Conservation (phyloP, 1,140 invertebrate genomes). For the Drosophila virilis region DNA sequence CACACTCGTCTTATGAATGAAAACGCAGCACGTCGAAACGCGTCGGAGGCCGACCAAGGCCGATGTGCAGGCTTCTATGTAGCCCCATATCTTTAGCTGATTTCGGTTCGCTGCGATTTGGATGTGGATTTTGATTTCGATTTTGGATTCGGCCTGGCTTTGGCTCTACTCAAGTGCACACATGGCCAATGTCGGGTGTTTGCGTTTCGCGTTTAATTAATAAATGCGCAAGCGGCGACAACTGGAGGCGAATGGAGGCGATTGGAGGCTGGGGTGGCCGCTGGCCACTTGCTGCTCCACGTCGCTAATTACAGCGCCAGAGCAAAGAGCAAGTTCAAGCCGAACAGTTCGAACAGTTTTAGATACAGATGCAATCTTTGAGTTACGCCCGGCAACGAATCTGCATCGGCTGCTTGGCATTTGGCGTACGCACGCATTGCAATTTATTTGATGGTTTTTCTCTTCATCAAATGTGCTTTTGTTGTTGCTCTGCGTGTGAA, state of each 20-base stretch:
- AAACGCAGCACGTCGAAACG: constrained; percentile 34
- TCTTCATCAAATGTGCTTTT: constrained; percentile 34
- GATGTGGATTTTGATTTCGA: constrained; percentile 47
- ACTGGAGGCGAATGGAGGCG: constrained; percentile 13
- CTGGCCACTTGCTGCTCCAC: constrained; percentile 42
- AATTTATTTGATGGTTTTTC: constrained; percentile 36
- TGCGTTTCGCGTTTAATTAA: constrained; percentile 73
- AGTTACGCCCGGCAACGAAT: constrained; percentile 10
- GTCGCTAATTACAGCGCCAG: constrained; percentile 63
- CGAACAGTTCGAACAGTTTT: constrained; percentile 1
- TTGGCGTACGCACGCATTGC: constrained; percentile 52
- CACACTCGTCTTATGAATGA: constrained; percentile 17
- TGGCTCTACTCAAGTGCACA: constrained; percentile 21
- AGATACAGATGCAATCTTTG: constrained; percentile 14
- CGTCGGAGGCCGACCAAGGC: constrained; percentile 54
- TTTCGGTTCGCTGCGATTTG: constrained; percentile 33
- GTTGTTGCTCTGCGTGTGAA: constrained; percentile 22
- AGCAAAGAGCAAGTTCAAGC: constrained; percentile 21
- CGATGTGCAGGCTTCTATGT: constrained; percentile 76
- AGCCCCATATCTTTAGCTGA: constrained; percentile 47
- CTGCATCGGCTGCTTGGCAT: constrained; percentile 43
- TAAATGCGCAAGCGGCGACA: constrained; percentile 57
- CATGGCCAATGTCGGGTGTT: constrained; percentile 69
- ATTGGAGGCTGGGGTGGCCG: constrained; percentile 1
- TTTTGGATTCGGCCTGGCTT: constrained; percentile 4